These are phyloP conservation scores for Pangasius larnaudii DNA, from an alignment of 2,797 vertebrate genomes.

Conservation along the genomic window DNA sequence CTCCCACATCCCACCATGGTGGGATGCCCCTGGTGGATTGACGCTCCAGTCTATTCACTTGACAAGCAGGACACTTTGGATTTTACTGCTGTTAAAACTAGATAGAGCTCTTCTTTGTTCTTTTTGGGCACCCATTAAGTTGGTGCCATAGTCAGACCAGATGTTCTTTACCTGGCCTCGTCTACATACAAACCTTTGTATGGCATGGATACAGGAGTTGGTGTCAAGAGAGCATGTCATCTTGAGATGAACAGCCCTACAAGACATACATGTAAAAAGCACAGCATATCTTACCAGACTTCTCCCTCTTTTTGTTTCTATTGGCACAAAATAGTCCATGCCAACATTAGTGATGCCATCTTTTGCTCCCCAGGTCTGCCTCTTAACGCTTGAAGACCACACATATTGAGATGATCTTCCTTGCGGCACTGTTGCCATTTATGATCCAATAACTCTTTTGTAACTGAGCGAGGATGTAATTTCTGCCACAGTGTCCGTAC, in stretches of 20 bases:
- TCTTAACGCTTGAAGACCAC: slow-evolving; percentile 20
- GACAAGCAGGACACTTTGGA: too few species aligned
- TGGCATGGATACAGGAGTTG: slow-evolving; percentile 12
- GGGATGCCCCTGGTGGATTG: slow-evolving; percentile 12
- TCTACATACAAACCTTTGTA: slow-evolving; percentile 33
- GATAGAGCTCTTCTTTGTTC: too few species aligned
- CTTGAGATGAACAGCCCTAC: slow-evolving; percentile 18
- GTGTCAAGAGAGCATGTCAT: background rate
- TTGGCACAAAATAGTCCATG: background rate
- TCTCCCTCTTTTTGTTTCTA: background rate
- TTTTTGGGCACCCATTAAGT: too few species aligned
- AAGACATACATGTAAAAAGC: slow-evolving; percentile 11
- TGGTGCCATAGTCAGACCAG: background rate
- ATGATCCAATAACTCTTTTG: slow-evolving; percentile 25
- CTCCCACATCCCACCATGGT: slow-evolving; percentile 15
- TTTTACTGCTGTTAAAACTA: too few species aligned
- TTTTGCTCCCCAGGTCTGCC: slow-evolving; percentile 32
- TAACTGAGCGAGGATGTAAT: slow-evolving; percentile 28
- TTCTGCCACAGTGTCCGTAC: slow-evolving; percentile 5
- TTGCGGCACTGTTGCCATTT: slow-evolving; percentile 27
- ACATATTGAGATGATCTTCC: slow-evolving; percentile 31
- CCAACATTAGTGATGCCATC: slow-evolving; percentile 31
- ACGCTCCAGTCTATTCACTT: background rate
- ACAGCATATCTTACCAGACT: background rate
- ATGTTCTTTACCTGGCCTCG: slow-evolving; percentile 25